phyloP scores from a whole-genome alignment of 2,888 invertebrate species.

The Auanema freiburgensis region DNA sequence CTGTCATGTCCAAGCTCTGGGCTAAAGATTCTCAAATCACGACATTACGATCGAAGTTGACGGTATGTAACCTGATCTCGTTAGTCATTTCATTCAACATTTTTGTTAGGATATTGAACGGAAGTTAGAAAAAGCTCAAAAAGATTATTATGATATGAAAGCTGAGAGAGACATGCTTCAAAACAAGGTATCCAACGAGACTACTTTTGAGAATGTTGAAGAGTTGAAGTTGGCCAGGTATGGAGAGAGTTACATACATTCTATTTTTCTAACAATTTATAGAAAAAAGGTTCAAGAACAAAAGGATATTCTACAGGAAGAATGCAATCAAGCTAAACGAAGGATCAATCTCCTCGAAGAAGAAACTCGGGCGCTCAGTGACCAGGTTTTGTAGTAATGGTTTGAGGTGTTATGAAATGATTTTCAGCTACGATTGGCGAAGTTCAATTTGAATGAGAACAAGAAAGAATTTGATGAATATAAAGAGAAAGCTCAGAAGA shows the following conservation, averaged over 20 bases:
- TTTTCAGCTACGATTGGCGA: conserved; percentile 65
- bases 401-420: conserved; percentile 6
- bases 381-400: conserved; percentile 25
- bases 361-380: conserved; percentile 43
- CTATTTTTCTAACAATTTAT: neutral
- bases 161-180: conserved; percentile 63
- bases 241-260: neutral
- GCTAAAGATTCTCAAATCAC: conserved; percentile 49
- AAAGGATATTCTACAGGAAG: conserved; percentile 35
- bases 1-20: conserved; percentile 24
- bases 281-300: conserved; percentile 38
- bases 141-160: conserved; percentile 43
- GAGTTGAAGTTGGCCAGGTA: conserved; percentile 39
- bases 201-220: conserved; percentile 28
- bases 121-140: conserved; percentile 38
- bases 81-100: too few species aligned
- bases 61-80: conserved; percentile 21
- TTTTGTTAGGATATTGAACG: conserved; percentile 39
- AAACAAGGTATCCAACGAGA: conserved; percentile 30
- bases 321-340: conserved; percentile 31
- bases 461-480: conserved; percentile 76
- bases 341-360: conserved; percentile 38
- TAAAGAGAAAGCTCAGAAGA: conserved; percentile 78
- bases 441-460: conserved; percentile 65
- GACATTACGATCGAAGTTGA: conserved; percentile 31